These are phyloP conservation scores for Mercenaria mercenaria DNA, from an alignment of 1,140 invertebrate species.

Conservation along the genomic window DNA sequence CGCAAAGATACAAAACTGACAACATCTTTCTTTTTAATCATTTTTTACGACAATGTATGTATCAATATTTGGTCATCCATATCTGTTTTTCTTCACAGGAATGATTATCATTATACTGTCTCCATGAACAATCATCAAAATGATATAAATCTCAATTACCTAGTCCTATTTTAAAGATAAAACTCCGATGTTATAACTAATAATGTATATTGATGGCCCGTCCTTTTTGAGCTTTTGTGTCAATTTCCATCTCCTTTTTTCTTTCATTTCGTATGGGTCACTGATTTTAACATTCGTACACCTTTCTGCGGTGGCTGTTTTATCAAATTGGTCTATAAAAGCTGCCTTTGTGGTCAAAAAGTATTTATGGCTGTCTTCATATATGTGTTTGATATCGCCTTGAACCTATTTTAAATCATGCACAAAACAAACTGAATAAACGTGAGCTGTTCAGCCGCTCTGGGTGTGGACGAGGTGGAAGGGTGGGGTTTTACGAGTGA, in stretches of 20 bases:
- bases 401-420: too few species aligned
- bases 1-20: too few species aligned
- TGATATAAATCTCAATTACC: constrained; percentile 25
- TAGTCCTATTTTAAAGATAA: neutral
- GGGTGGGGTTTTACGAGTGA: too few species aligned
- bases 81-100: neutral
- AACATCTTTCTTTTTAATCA: too few species aligned
- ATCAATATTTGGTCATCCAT: neutral
- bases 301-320: neutral
- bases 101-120: neutral
- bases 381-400: too few species aligned
- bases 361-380: neutral
- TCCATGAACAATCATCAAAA: neutral
- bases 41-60: too few species aligned
- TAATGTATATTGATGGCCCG: constrained; percentile 4
- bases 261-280: neutral
- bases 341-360: neutral
- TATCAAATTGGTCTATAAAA: neutral
- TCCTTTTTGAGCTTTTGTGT: constrained; percentile 16
- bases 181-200: neutral
- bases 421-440: too few species aligned
- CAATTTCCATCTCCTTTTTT: neutral
- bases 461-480: too few species aligned
- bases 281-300: neutral
- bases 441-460: too few species aligned